A percentile compares a stretch with the other conserved stretches of the same genome.
These are phyloP conservation scores for Gnathonemus echidnorhynchus DNA, from an alignment of 2,113 vertebrate species.

Conservation along the genomic window DNA sequence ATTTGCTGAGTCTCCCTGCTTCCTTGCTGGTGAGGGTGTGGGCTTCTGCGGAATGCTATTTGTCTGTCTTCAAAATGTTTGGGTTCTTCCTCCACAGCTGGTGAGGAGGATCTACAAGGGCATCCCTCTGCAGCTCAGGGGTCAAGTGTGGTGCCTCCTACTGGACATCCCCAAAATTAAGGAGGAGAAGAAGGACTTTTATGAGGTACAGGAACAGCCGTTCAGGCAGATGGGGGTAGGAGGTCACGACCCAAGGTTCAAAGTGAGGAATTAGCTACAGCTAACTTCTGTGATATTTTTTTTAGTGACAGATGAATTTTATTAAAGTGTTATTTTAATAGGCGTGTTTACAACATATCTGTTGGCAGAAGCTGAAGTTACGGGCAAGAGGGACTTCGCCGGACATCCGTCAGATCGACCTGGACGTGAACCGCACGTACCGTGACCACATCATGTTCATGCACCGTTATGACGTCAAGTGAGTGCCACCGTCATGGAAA, in stretches of 20 bases:
- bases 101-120: slow-evolving; percentile 92
- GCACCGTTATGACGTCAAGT: slow-evolving; percentile 94
- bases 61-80: not conserved
- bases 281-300: not conserved
- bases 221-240: not conserved
- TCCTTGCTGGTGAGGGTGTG: not conserved
- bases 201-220: slow-evolving; percentile 61
- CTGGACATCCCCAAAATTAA: slow-evolving; percentile 92
- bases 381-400: slow-evolving; percentile 75
- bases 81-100: slow-evolving; percentile 64
- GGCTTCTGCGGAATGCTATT: not conserved
- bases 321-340: not conserved
- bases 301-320: not conserved
- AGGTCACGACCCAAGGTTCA: not conserved
- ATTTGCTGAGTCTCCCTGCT: not conserved
- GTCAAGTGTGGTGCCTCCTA: slow-evolving; percentile 86
- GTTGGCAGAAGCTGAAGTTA: slow-evolving; percentile 75
- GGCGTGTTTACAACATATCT: not conserved
- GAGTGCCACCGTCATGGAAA: slow-evolving; percentile 38
- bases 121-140: slow-evolving; percentile 88
- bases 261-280: not conserved
- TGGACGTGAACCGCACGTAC: slow-evolving; percentile 94
- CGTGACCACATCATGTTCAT: slow-evolving; percentile 98
- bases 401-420: slow-evolving; percentile 91
- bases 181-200: slow-evolving; percentile 89